Conservation (phyloP, 2,113 vertebrate genomes). For the Nibea albiflora region DNA sequence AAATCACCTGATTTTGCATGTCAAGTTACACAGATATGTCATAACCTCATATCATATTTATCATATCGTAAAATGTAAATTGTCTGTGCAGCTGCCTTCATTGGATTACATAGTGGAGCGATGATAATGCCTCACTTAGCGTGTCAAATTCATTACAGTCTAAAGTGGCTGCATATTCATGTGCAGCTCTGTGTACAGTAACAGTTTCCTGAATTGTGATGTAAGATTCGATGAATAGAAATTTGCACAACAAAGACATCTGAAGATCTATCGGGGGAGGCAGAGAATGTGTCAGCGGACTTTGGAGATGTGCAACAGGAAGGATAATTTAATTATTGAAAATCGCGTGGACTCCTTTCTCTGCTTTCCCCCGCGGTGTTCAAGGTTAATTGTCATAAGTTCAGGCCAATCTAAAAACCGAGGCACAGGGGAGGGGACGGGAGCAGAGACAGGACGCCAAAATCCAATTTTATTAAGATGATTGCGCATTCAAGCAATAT, state of each 20-base stretch:
- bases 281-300: conserved; percentile 28
- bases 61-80: neutral
- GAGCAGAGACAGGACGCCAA: conserved; percentile 24
- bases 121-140: conserved; percentile 7
- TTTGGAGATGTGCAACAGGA: conserved; percentile 54
- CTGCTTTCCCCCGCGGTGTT: conserved; percentile 25
- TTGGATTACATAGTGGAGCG: conserved; percentile 7
- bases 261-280: conserved; percentile 27
- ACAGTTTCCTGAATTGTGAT: conserved; percentile 17
- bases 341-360: conserved; percentile 45
- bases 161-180: conserved; percentile 20
- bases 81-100: neutral
- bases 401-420: conserved; percentile 37
- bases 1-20: conserved; percentile 4
- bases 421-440: conserved; percentile 34
- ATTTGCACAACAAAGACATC: conserved; percentile 58
- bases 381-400: conserved; percentile 68
- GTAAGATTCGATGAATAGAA: conserved; percentile 20
- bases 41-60: too few relatives aligned
- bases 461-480: conserved; percentile 58
- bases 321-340: conserved; percentile 68
- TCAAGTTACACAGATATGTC: neutral
- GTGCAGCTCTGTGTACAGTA: neutral
- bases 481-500: conserved; percentile 66
- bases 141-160: conserved; percentile 31